Base-by-base conservation (phyloP, 2,888 invertebrate species). In the Myopa tessellatipennis region DNA sequence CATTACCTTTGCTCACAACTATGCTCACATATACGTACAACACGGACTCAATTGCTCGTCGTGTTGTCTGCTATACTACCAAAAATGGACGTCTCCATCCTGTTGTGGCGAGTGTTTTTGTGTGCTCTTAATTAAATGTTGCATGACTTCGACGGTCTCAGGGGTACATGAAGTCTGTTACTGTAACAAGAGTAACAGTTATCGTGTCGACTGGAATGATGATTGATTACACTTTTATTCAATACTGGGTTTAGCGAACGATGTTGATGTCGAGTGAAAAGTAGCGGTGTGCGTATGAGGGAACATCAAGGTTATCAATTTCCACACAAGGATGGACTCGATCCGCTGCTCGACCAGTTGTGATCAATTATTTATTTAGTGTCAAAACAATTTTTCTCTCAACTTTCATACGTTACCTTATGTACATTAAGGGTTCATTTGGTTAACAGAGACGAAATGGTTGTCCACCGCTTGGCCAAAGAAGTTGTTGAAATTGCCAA, bases 161-260 rank as follows among this genome's bases (percentile, higher is more conserved):
- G 38, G 18, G 4, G 14, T 55, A 8, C n/a, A 36, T 36, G 7
- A 36, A 4, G 1, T 34, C 38, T 71, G 52, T 61, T 61, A 36
- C 63, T 72, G 65, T 55, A 61, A 26, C 50, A 58, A 78, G 72
- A 78, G 77, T 75, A 79, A 77, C 80, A 83, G 81, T 83, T 81
- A 82, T 81, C 80, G 81, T 81, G 82, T 82, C 79, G 78, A 77
- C 72, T 79, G 81, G 80, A 81, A 82, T 82, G 81, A 82, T 83
- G 82, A 83, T 83, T 82, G 82, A 83, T 83, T 79, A 78, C 80
- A 69, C 26, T 68, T 68, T 75, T 74, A 26, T 74, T 18, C 74
- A 36, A 16, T 18, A 18, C 38, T 40, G 12, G 16, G 40, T 68
- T 34, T 34, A 10, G 71, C 16, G 16, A 36, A 60, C 8, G 72